Percentiles rank a stretch among this genome's conserved stretches.
phyloP scores from a whole-genome alignment of 2,113 vertebrate species.

The Polypterus senegalus region DNA sequence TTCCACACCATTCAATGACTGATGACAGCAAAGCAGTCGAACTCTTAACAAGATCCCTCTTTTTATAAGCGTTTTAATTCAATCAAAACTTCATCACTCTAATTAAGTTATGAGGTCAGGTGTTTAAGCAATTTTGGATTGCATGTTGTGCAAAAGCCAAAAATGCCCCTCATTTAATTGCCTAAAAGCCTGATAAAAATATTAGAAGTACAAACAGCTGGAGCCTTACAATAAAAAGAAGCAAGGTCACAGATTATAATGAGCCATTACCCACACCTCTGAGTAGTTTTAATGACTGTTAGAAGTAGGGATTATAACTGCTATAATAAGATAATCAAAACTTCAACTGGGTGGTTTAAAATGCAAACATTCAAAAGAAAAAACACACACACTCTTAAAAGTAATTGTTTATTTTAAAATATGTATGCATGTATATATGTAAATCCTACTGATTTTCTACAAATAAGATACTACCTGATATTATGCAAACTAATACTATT shows the following conservation, averaged over 20 bases:
- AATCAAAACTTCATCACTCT: constrained; percentile 16
- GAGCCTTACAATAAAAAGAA: constrained; percentile 13
- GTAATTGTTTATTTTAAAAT: too few relatives aligned
- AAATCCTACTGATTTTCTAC: too few relatives aligned
- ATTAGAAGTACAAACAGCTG: not conserved
- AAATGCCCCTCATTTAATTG: constrained; percentile 11
- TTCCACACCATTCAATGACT: constrained; percentile 8
- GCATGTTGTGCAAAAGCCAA: constrained; percentile 12
- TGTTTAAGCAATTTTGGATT: constrained; percentile 16
- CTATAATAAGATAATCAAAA: constrained; percentile 26
- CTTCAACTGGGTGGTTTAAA: too few relatives aligned
- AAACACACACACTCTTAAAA: constrained; percentile 1
- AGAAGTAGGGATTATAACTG: constrained; percentile 27
- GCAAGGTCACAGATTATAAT: constrained; percentile 30
- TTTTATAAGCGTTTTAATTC: constrained; percentile 15
- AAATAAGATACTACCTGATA: too few relatives aligned
- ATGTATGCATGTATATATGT: too few relatives aligned
- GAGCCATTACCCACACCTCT: constrained; percentile 23
- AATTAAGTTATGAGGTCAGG: constrained; percentile 16
- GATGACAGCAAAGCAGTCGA: constrained; percentile 4
- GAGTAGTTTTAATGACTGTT: constrained; percentile 19
- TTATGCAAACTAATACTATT: too few relatives aligned
- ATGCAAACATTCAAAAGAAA: constrained; percentile 16
- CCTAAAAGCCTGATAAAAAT: constrained; percentile 10
- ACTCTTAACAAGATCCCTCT: constrained; percentile 8